Conservation (phyloP, 2,113 vertebrate genomes). For the Hydrolagus affinis region DNA sequence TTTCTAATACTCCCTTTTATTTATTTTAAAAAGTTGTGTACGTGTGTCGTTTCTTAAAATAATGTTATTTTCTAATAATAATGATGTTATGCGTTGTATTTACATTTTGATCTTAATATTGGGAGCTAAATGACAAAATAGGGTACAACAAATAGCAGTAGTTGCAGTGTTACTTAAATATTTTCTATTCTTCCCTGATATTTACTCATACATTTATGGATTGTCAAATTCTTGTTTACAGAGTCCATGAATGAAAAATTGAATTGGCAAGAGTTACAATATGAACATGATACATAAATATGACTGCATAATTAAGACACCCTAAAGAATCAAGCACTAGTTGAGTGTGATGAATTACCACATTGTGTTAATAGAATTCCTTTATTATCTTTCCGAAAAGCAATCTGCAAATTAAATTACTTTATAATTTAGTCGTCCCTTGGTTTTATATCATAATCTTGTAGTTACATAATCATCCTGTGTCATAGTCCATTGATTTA, state of each 20-base stretch:
- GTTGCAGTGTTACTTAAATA: slow-evolving; percentile 21
- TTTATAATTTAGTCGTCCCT: slow-evolving; percentile 35
- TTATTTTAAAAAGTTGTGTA: neutral
- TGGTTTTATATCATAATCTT: slow-evolving; percentile 51
- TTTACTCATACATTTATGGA: slow-evolving; percentile 6
- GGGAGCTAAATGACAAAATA: neutral
- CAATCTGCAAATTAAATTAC: slow-evolving; percentile 47
- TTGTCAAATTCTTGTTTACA: slow-evolving; percentile 2
- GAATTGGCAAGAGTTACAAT: neutral
- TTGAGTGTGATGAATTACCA: neutral
- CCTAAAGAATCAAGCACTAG: slow-evolving; percentile 14
- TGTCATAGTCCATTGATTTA: slow-evolving; percentile 34
- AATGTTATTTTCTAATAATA: no score
- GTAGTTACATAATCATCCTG: slow-evolving; percentile 60
- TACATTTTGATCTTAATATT: neutral
- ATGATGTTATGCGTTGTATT: neutral
- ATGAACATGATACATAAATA: neutral
- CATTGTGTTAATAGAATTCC: slow-evolving; percentile 24
- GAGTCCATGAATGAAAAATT: neutral
- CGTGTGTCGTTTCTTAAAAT: neutral
- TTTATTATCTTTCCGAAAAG: slow-evolving; percentile 33
- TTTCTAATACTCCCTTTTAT: neutral
- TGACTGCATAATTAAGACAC: slow-evolving; percentile 7
- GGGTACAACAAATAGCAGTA: neutral
- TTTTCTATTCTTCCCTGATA: slow-evolving; percentile 1